A percentile compares a stretch with the other conserved stretches of the same genome.
Conservation (phyloP, 2,113 vertebrate species). For the Podarcis raffonei region DNA sequence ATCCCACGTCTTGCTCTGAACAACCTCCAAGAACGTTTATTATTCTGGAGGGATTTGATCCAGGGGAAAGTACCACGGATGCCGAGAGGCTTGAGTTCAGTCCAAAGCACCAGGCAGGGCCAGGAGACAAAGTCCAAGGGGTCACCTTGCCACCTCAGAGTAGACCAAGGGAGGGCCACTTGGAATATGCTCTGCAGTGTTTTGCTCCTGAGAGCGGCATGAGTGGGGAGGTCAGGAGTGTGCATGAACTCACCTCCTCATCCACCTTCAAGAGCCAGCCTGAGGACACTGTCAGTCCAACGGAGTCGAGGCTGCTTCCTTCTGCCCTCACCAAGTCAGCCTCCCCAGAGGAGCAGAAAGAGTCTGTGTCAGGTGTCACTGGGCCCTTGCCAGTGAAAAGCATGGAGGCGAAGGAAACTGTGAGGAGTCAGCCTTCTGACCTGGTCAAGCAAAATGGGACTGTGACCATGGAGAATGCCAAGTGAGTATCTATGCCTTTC, state of each 20-base stretch:
- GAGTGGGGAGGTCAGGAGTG: neutral
- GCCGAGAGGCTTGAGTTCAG: slow-evolving; percentile 19
- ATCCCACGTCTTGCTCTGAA: slow-evolving; percentile 58
- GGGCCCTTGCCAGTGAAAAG: slow-evolving; percentile 35
- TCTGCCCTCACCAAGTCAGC: neutral
- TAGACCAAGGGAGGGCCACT: accelerated
- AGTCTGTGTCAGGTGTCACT: slow-evolving; percentile 90
- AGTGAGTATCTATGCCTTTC: slow-evolving; percentile 54
- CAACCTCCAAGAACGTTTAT: slow-evolving; percentile 57
- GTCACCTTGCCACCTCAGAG: slow-evolving; percentile 16
- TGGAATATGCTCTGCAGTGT: slow-evolving; percentile 22
- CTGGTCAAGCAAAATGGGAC: slow-evolving; percentile 49
- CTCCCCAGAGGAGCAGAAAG: slow-evolving; percentile 66
- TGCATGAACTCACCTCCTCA: neutral
- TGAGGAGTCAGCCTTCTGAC: slow-evolving; percentile 38
- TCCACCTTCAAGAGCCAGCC: slow-evolving; percentile 53
- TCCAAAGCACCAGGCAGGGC: neutral
- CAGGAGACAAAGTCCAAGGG: neutral
- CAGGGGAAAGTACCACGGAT: slow-evolving; percentile 61
- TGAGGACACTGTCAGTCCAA: neutral
- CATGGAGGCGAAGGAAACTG: neutral
- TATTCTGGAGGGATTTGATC: slow-evolving; percentile 69
- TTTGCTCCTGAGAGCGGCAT: neutral
- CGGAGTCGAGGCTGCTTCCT: slow-evolving; percentile 10
- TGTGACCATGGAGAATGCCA: slow-evolving; percentile 53